Conservation (phyloP, 2,113 vertebrate species). For the Clarias magur region DNA sequence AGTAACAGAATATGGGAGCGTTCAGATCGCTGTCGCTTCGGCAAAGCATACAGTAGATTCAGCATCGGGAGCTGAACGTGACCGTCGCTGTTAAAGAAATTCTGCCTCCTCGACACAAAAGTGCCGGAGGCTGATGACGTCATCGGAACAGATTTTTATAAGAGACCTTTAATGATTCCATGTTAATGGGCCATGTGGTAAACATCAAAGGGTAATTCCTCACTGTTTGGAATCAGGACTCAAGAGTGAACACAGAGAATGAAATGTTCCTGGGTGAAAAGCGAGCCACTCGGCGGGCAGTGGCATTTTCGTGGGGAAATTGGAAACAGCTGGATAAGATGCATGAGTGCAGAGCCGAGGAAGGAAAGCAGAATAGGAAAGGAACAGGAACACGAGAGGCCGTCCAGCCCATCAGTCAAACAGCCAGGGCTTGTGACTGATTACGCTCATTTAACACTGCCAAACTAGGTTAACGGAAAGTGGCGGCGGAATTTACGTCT, state of each 20-base stretch:
- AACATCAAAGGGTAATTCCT: conserved; percentile 61
- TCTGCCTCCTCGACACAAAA: conserved; percentile 31
- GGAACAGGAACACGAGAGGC: conserved; percentile 15
- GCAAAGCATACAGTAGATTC: not conserved
- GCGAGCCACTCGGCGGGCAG: conserved; percentile 8
- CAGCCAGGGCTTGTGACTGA: conserved; percentile 30
- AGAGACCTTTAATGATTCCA: conserved; percentile 24
- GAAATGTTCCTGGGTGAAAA: conserved; percentile 28
- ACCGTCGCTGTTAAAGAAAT: conserved; percentile 16
- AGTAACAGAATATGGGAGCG: conserved; percentile 4
- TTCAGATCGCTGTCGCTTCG: not conserved
- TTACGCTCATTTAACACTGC: conserved; percentile 36
- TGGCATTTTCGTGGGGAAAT: conserved; percentile 43
- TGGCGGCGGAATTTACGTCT: not conserved
- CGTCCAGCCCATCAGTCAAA: conserved; percentile 19
- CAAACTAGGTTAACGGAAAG: not conserved
- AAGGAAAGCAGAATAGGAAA: conserved; percentile 11
- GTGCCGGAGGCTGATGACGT: not conserved
- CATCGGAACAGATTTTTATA: conserved; percentile 34
- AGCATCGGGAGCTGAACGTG: conserved; percentile 20
- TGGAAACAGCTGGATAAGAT: conserved; percentile 44
- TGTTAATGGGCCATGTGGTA: conserved; percentile 50
- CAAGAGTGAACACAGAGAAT: conserved; percentile 26
- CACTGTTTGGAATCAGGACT: conserved; percentile 58
- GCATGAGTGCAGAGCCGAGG: conserved; percentile 2